A percentile compares a stretch with the other conserved stretches of the same genome.
Conservation (phyloP, 2,888 invertebrate genomes). For the Maniola hyperantus region DNA sequence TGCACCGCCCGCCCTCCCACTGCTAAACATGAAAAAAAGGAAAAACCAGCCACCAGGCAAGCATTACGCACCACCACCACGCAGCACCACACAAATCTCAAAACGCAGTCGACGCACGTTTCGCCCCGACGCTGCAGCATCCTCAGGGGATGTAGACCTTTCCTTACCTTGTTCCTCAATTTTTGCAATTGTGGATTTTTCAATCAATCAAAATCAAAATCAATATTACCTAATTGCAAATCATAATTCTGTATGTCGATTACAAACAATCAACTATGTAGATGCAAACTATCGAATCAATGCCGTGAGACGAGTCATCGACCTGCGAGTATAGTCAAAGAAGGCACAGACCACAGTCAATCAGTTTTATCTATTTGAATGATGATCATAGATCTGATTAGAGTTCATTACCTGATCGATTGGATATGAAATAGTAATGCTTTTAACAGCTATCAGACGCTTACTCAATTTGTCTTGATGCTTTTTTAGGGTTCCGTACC, state of each 20-base stretch:
- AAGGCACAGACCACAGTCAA: constrained; percentile 14
- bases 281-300: background rate
- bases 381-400: constrained; percentile 34
- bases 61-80: too few species aligned
- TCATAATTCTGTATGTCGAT: background rate
- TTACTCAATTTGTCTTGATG: constrained; percentile 1
- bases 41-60: too few species aligned
- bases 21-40: too few species aligned
- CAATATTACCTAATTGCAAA: too few species aligned
- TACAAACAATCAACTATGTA: background rate
- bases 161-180: too few species aligned
- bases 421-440: constrained; percentile 3
- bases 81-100: too few species aligned
- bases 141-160: too few species aligned
- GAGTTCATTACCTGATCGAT: constrained; percentile 19
- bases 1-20: too few species aligned
- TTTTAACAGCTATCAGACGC: constrained; percentile 2
- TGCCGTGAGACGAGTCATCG: constrained; percentile 20
- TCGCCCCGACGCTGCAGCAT: too few species aligned
- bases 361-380: constrained; percentile 33
- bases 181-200: too few species aligned
- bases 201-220: too few species aligned
- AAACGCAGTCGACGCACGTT: too few species aligned
- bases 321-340: constrained; percentile 23
- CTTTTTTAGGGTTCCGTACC: background rate